These are phyloP conservation scores for Lepidothrix coronata DNA, from an alignment of 2,113 vertebrate genomes.

Conservation along the genomic window DNA sequence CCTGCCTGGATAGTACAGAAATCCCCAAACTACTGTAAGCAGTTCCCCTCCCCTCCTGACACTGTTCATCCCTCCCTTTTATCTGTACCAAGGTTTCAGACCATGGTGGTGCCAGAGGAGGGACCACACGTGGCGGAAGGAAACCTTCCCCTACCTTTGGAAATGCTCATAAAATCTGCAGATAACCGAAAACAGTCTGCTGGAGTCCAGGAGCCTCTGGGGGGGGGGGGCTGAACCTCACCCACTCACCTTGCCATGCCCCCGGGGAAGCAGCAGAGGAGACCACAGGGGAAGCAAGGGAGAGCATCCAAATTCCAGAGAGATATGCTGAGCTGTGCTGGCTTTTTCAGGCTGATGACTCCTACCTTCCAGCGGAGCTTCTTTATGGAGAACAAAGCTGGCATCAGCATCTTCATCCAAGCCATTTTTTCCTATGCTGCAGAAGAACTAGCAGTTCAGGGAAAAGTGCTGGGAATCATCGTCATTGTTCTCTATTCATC, in stretches of 20 bases:
- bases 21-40: background rate
- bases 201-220: background rate
- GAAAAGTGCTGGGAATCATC: background rate
- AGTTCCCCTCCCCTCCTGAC: background rate
- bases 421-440: background rate
- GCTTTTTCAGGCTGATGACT: slow-evolving; percentile 1
- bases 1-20: background rate
- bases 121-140: slow-evolving; percentile 20
- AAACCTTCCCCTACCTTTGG: background rate
- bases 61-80: background rate
- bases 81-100: background rate
- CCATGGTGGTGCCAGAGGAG: background rate
- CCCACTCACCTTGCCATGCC: background rate
- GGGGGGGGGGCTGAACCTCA: background rate
- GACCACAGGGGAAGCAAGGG: background rate
- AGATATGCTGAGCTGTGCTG: background rate
- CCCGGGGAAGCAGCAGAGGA: background rate
- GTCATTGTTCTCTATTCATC: background rate
- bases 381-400: background rate
- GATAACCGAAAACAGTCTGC: background rate
- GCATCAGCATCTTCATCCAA: background rate
- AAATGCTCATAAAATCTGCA: background rate
- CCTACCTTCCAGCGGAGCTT: background rate
- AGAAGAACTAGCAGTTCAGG: background rate
- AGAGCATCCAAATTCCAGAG: slow-evolving; percentile 12